phyloP scores from a whole-genome alignment of 2,113 vertebrate genomes.

The Alligator sinensis region DNA sequence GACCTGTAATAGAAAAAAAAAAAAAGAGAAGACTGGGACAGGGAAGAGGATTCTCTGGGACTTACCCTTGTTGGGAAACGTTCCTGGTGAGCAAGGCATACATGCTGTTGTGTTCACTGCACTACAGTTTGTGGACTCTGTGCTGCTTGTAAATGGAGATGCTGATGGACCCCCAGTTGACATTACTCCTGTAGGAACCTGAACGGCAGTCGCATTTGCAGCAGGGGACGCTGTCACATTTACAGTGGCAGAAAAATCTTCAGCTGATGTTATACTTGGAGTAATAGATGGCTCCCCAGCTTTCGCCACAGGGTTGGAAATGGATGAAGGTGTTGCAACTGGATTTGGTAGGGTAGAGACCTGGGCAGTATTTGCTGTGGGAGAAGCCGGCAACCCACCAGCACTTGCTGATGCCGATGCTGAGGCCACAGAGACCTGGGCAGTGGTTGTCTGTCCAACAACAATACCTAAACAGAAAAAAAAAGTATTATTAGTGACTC shows the following conservation, averaged over 20 bases:
- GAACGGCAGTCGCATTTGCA: background rate
- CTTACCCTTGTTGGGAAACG: conserved; percentile 76
- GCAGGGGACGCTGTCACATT: accelerated
- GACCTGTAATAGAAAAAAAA: no score
- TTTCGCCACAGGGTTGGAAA: accelerated
- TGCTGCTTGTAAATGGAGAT: background rate
- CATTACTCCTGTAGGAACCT: accelerated
- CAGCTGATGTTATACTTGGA: background rate
- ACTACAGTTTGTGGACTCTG: conserved; percentile 77
- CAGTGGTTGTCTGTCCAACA: conserved; percentile 42
- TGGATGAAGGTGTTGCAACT: background rate
- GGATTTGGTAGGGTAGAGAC: background rate
- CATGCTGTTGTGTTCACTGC: conserved; percentile 81
- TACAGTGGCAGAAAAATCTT: background rate
- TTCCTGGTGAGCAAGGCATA: conserved; percentile 82
- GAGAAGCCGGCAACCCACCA: background rate
- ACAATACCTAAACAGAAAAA: conserved; percentile 42
- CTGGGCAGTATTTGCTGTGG: accelerated
- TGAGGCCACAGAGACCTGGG: background rate
- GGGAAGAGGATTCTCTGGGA: background rate
- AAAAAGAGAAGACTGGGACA: background rate
- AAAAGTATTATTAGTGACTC: background rate
- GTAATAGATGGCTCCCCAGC: background rate
- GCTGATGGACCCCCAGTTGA: background rate
- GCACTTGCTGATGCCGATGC: background rate